A percentile compares a stretch with the other conserved stretches of the same genome.
These are phyloP conservation scores for Eurois occulta DNA, from an alignment of 2,888 invertebrate genomes.

Conservation along the genomic window DNA sequence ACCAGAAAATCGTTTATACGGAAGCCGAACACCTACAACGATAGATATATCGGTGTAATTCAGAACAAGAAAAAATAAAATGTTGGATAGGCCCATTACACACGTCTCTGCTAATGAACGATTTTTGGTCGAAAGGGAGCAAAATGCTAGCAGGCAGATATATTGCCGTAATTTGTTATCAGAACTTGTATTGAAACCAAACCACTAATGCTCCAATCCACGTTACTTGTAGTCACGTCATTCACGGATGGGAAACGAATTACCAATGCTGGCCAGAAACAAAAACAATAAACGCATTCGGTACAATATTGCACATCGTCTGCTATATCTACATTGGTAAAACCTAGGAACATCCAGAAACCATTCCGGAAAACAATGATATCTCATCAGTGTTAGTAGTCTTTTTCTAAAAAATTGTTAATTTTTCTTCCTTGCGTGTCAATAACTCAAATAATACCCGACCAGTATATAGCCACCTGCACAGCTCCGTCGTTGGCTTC, in stretches of 20 bases:
- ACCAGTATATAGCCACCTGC: too few relatives aligned
- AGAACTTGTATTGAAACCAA: neutral
- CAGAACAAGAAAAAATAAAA: neutral
- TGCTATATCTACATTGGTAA: neutral
- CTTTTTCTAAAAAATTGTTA: neutral
- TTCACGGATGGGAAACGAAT: neutral
- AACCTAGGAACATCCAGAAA: neutral
- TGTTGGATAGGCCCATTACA: neutral
- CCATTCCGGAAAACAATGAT: neutral
- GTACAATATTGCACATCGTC: neutral
- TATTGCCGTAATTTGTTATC: neutral
- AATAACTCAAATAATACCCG: too few relatives aligned
- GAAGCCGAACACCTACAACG: neutral
- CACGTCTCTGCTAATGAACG: neutral
- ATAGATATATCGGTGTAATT: neutral
- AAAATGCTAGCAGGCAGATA: neutral
- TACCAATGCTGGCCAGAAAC: neutral
- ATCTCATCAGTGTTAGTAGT: neutral
- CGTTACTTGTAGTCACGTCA: neutral
- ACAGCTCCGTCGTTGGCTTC: too few relatives aligned
- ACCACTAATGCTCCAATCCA: neutral
- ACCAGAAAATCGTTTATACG: neutral
- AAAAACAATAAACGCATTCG: neutral
- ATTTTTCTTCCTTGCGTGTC: too few relatives aligned
- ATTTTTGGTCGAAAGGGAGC: neutral